A percentile compares a stretch with the other conserved stretches of the same genome.
Evolutionary conservation across 2,113 vertebrate species (phyloP).

Genomic region (Mesembrinibis cayennensis): DNA sequence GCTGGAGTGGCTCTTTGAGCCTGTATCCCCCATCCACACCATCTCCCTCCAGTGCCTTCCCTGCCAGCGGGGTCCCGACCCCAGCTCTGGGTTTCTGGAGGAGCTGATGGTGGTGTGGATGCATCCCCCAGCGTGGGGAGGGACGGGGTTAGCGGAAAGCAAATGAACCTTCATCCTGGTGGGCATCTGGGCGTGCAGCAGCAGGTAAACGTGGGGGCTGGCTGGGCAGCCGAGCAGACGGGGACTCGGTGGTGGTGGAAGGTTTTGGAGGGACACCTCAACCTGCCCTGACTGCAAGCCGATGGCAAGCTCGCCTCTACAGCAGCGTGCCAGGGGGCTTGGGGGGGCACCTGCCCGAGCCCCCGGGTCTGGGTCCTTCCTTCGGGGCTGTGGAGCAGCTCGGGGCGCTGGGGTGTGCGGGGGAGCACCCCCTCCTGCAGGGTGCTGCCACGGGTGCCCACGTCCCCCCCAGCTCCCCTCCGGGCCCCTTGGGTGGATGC

Average conservation of each 20-base stretch:
- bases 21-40: background rate
- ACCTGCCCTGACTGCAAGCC: background rate
- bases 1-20: background rate
- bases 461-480: background rate
- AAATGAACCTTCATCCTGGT: background rate
- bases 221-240: background rate
- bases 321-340: accelerated
- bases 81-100: background rate
- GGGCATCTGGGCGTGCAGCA: background rate
- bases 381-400: background rate
- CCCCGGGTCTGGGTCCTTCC: background rate
- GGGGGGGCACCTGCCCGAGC: background rate
- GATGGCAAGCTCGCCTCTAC: accelerated
- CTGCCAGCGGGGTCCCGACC: accelerated
- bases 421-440: background rate
- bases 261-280: background rate
- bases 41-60: background rate
- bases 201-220: background rate
- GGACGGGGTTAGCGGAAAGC: background rate
- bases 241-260: background rate
- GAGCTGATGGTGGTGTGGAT: background rate
- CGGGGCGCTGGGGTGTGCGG: background rate
- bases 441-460: background rate
- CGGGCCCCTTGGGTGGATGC: background rate
- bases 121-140: background rate